Evolutionary conservation across 2,888 invertebrate genomes (phyloP).

Genomic region (Eremobia ochroleuca): DNA sequence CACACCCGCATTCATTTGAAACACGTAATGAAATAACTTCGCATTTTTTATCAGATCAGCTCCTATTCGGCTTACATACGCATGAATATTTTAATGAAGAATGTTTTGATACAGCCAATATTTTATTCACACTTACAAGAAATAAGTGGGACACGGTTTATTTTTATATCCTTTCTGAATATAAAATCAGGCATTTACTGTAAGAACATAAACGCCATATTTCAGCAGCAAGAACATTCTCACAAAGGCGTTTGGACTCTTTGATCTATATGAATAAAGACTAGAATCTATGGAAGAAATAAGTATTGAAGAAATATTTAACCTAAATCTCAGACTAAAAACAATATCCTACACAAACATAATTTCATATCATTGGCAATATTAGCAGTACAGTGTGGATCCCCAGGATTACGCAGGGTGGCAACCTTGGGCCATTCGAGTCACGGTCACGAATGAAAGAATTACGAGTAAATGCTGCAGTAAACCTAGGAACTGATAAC

Average conservation of each 20-base stretch:
- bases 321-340: constrained; percentile 12
- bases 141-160: constrained; percentile 12
- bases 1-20: constrained; percentile 61
- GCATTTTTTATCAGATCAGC: constrained; percentile 44
- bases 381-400: constrained; percentile 31
- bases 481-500: constrained; percentile 44
- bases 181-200: constrained; percentile 21
- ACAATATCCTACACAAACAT: constrained; percentile 15
- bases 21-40: constrained; percentile 51
- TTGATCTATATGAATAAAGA: constrained; percentile 10
- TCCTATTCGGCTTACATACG: constrained; percentile 15
- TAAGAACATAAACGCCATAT: constrained; percentile 14
- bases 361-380: constrained; percentile 10
- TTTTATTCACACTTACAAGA: constrained; percentile 31
- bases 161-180: constrained; percentile 31
- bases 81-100: constrained; percentile 38
- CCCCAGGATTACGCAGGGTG: constrained; percentile 56
- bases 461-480: too few relatives aligned
- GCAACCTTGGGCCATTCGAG: constrained; percentile 45
- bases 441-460: constrained; percentile 36
- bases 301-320: constrained; percentile 3
- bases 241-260: neutral
- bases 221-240: constrained; percentile 4
- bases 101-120: constrained; percentile 29
- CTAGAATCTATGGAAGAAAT: neutral